A percentile compares a stretch with the other conserved stretches of the same genome.
Conservation (phyloP, 2,888 invertebrate species). For the Plusia festucae region DNA sequence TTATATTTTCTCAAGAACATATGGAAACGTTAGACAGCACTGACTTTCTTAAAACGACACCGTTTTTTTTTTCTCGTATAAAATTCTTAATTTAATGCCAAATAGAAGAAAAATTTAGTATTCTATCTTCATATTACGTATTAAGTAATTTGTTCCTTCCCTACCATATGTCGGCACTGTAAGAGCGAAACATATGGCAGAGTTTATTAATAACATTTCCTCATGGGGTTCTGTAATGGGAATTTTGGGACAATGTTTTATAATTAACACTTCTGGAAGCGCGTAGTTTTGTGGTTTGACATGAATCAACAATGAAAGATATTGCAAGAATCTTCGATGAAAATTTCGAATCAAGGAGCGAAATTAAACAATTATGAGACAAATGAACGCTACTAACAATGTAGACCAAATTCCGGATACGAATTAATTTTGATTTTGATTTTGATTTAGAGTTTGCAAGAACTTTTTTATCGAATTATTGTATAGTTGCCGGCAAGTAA, state of each 20-base stretch:
- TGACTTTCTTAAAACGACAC: too few relatives aligned
- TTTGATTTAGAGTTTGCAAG: too few relatives aligned
- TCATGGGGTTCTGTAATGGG: background rate
- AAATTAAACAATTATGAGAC: too few relatives aligned
- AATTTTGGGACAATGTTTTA: background rate
- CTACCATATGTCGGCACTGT: constrained; percentile 4
- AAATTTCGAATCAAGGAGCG: too few relatives aligned
- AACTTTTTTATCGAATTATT: too few relatives aligned
- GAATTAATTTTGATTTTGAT: too few relatives aligned
- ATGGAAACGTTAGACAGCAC: too few relatives aligned
- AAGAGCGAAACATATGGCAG: constrained; percentile 18
- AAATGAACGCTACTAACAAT: too few relatives aligned
- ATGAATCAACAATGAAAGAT: background rate
- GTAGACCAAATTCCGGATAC: too few relatives aligned
- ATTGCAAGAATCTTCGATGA: background rate
- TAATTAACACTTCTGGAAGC: background rate
- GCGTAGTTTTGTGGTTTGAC: background rate
- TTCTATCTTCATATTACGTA: background rate
- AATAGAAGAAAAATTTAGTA: background rate
- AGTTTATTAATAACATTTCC: constrained; percentile 29
- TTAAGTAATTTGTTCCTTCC: background rate
- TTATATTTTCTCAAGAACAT: too few relatives aligned
- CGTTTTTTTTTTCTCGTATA: background rate
- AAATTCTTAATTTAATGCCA: background rate
- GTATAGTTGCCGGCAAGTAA: too few relatives aligned